Evolutionary conservation across 2,888 invertebrate species (phyloP).

Genomic region (Synanthedon vespiformis): DNA sequence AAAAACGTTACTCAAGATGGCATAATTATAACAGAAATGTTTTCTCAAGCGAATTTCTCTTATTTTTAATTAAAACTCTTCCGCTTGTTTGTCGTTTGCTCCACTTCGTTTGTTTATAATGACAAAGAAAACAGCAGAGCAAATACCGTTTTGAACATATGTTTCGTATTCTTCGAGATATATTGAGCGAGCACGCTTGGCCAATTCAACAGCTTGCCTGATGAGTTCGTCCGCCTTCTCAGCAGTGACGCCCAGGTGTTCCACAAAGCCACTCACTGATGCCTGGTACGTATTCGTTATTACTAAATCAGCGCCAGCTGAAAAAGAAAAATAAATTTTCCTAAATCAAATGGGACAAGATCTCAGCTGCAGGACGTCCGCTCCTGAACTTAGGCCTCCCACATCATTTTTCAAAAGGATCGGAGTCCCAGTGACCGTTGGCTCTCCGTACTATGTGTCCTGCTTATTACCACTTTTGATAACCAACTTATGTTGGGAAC

Average conservation of each 20-base stretch:
- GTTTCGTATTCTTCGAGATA: slow-evolving; percentile 71
- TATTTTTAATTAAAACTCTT: too few relatives aligned
- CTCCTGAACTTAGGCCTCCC: not conserved
- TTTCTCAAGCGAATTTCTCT: too few relatives aligned
- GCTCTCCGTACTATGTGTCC: too few relatives aligned
- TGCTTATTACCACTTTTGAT: not conserved
- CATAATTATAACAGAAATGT: too few relatives aligned
- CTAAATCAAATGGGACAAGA: not conserved
- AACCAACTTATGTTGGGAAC: not conserved
- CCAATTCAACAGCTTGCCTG: slow-evolving; percentile 78
- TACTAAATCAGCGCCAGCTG: slow-evolving; percentile 89
- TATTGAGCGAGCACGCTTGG: slow-evolving; percentile 76
- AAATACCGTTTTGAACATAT: slow-evolving; percentile 40
- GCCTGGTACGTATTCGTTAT: slow-evolving; percentile 93
- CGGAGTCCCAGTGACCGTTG: too few relatives aligned
- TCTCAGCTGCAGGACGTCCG: not conserved
- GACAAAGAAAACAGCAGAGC: too few relatives aligned
- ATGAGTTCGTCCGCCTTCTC: slow-evolving; percentile 80
- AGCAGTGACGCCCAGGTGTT: slow-evolving; percentile 77
- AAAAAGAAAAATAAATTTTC: slow-evolving; percentile 19
- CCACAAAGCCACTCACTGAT: slow-evolving; percentile 79
- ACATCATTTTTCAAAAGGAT: too few relatives aligned
- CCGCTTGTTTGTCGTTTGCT: too few relatives aligned
- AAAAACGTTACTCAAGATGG: too few relatives aligned
- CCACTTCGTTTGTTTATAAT: too few relatives aligned